A percentile compares a stretch with the other conserved stretches of the same genome.
Conservation (phyloP, 2,113 vertebrate genomes). For the Balaeniceps rex region DNA sequence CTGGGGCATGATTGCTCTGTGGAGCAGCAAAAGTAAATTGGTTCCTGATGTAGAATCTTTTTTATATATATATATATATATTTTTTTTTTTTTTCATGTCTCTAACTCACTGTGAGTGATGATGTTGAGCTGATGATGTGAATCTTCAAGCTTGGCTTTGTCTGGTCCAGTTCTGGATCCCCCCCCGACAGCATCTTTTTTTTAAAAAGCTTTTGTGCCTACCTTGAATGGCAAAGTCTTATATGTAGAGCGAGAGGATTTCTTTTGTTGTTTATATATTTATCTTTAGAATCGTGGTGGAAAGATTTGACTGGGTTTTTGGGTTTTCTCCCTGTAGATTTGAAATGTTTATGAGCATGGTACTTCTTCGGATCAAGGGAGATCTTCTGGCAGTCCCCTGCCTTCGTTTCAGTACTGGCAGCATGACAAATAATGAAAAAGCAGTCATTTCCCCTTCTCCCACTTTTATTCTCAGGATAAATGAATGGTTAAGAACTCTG, state of each 20-base stretch:
- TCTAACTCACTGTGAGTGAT: not conserved
- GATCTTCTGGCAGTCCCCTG: not conserved
- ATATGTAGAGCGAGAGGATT: not conserved
- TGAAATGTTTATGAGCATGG: constrained; percentile 15
- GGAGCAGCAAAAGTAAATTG: constrained; percentile 51
- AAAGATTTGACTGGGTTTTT: not conserved
- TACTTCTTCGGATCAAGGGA: constrained; percentile 20
- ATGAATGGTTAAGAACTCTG: not conserved
- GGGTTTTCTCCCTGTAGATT: not conserved
- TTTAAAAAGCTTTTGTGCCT: not conserved
- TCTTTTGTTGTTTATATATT: not conserved
- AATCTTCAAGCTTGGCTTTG: not conserved
- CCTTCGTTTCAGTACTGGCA: constrained; percentile 2
- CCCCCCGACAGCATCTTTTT: not conserved
- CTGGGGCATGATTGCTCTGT: constrained; percentile 46
- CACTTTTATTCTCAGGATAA: constrained; percentile 8
- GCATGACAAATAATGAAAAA: constrained; percentile 3
- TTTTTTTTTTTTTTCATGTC: not conserved
- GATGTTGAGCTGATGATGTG: not conserved
- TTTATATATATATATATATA: not conserved
- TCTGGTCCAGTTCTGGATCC: not conserved
- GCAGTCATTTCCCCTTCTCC: not conserved
- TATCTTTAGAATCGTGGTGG: not conserved
- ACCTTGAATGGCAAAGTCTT: not conserved
- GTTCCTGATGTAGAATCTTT: constrained; percentile 30